These are phyloP conservation scores for Atopsyche davidsoni DNA, from an alignment of 1,140 invertebrate species.

Conservation along the genomic window DNA sequence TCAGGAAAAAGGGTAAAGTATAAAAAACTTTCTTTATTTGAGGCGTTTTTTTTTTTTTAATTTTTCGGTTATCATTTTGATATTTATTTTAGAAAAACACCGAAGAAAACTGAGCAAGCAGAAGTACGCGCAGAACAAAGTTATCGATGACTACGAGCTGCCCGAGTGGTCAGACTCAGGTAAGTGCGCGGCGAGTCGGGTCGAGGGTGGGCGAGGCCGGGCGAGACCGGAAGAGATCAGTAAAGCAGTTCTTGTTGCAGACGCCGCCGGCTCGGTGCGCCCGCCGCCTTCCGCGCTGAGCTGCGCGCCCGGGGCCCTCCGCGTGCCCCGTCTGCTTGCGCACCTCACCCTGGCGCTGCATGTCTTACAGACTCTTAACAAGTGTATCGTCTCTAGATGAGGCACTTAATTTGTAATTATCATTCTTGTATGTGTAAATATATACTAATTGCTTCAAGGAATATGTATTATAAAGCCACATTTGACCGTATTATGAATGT, in stretches of 20 bases:
- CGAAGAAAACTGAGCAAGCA: constrained; percentile 20
- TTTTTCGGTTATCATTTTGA: background rate
- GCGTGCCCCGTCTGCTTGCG: background rate
- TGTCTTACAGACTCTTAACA: background rate
- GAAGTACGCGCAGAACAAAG: constrained; percentile 23
- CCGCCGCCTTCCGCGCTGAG: constrained; percentile 28
- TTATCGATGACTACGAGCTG: constrained; percentile 22
- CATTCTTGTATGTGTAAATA: background rate
- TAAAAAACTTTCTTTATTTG: background rate
- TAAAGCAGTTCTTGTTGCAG: background rate
- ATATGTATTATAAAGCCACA: no score
- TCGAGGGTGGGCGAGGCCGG: no score
- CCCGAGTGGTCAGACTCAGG: constrained; percentile 22
- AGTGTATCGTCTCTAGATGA: background rate
- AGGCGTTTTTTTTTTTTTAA: no score
- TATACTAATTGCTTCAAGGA: background rate
- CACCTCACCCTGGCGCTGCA: background rate
- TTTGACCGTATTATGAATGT: no score
- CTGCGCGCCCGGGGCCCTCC: background rate
- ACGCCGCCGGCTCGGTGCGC: constrained; percentile 22
- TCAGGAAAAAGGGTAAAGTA: constrained; percentile 23
- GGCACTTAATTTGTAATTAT: background rate
- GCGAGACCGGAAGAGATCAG: no score
- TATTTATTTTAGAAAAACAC: constrained; percentile 24
- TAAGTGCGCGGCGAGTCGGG: constrained; percentile 9